These are phyloP conservation scores for Sitodiplosis mosellana DNA, from an alignment of 1,140 invertebrate genomes.

Conservation along the genomic window DNA sequence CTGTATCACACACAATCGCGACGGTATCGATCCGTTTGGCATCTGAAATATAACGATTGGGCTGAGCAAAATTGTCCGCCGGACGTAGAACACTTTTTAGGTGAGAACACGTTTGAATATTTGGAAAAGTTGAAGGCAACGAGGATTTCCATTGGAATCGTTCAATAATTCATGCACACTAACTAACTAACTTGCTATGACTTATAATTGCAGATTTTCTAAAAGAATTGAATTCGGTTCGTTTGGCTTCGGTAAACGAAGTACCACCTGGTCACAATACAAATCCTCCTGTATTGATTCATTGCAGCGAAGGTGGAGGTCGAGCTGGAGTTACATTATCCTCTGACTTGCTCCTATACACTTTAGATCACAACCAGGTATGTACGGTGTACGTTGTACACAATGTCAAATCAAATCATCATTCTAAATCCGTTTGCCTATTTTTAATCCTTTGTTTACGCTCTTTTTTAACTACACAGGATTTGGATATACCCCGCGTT, in stretches of 20 bases:
- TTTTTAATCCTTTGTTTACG: conserved; percentile 1
- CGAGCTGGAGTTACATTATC: conserved; percentile 59
- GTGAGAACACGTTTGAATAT: no score
- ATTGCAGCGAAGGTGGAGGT: conserved; percentile 50
- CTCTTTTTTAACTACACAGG: conserved; percentile 28
- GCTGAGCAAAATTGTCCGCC: conserved; percentile 46
- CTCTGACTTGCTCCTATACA: conserved; percentile 60
- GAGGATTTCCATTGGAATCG: no score
- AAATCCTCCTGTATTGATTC: conserved; percentile 47
- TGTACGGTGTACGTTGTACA: conserved; percentile 6
- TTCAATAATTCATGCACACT: no score
- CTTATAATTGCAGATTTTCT: conserved; percentile 40
- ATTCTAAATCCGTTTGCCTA: neutral
- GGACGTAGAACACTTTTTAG: conserved; percentile 42
- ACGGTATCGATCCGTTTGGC: conserved; percentile 50
- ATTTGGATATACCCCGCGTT: conserved; percentile 58
- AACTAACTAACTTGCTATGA: neutral
- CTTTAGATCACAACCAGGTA: conserved; percentile 74
- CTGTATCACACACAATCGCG: conserved; percentile 32
- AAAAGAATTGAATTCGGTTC: conserved; percentile 67
- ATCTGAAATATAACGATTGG: conserved; percentile 61
- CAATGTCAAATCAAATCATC: neutral
- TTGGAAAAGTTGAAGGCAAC: no score
- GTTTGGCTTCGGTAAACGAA: conserved; percentile 47
- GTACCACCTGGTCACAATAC: conserved; percentile 44